Evolutionary conservation across 2,113 vertebrate genomes (phyloP).

Genomic region (Apaloderma vittatum): DNA sequence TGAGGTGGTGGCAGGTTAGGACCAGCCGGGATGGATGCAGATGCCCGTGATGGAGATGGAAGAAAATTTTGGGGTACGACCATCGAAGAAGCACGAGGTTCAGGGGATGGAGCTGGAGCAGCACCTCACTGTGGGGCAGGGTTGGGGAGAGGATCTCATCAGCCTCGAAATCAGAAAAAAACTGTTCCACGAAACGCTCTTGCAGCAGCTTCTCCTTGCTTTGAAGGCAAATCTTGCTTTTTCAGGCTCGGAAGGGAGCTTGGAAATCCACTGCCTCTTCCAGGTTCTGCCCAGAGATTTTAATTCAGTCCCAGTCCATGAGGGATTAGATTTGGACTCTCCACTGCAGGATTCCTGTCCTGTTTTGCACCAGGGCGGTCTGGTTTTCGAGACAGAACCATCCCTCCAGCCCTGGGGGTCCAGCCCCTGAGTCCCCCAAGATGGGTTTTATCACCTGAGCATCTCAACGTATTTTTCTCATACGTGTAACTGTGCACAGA

Average conservation of each 20-base stretch:
- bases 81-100: fast-evolving
- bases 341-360: fast-evolving
- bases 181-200: fast-evolving
- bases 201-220: not conserved
- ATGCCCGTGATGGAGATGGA: fast-evolving
- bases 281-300: not conserved
- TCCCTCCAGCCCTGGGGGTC: not conserved
- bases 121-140: not conserved
- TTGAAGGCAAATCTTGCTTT: not conserved
- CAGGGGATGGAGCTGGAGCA: not conserved
- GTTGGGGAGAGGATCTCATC: not conserved
- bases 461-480: fast-evolving
- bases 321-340: not conserved
- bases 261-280: not conserved
- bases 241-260: not conserved
- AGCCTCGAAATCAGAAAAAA: not conserved
- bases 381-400: not conserved
- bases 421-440: no score
- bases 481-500: fast-evolving
- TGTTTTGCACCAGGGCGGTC: not conserved
- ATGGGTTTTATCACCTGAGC: fast-evolving
- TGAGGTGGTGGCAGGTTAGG: not conserved
- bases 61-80: not conserved
- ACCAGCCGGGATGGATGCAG: fast-evolving
- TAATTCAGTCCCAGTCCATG: fast-evolving